These are phyloP conservation scores for Anguilla megastoma DNA, from an alignment of 2,797 vertebrate species.

Conservation along the genomic window DNA sequence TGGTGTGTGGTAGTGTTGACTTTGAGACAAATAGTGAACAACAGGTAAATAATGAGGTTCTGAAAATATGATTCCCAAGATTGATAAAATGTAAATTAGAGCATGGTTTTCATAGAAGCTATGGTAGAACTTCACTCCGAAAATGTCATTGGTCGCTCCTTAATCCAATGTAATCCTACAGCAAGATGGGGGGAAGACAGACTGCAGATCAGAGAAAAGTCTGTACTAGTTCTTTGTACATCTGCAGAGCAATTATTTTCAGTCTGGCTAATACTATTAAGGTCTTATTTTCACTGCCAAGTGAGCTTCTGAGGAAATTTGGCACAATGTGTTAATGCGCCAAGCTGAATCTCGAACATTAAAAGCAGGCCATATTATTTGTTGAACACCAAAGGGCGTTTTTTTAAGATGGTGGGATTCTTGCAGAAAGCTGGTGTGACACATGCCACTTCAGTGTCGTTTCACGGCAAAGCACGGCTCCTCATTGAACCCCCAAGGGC, in stretches of 20 bases:
- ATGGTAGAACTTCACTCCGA: not conserved
- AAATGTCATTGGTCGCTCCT: not conserved
- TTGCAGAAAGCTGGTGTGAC: not conserved
- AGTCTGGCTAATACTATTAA: not conserved
- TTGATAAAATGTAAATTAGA: not conserved
- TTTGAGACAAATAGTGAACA: not conserved
- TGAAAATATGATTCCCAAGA: not conserved
- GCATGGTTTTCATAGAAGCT: not conserved
- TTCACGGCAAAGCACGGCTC: not conserved
- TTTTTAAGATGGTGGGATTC: not conserved
- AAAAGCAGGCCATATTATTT: not conserved
- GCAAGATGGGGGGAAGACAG: not conserved
- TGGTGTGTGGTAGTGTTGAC: too few species aligned
- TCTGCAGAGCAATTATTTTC: not conserved
- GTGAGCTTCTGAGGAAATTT: not conserved
- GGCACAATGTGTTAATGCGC: not conserved
- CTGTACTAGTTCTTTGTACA: not conserved
- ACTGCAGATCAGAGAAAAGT: not conserved
- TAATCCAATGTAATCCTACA: not conserved
- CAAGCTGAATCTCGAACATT: not conserved
- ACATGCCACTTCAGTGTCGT: not conserved
- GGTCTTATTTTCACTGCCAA: not conserved
- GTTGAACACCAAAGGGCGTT: not conserved
- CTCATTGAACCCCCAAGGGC: not conserved
- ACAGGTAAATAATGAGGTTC: not conserved